Percentiles rank a stretch among this genome's conserved stretches.
These are phyloP conservation scores for Drosophila helvetica DNA, from an alignment of 2,888 invertebrate species.

Conservation along the genomic window DNA sequence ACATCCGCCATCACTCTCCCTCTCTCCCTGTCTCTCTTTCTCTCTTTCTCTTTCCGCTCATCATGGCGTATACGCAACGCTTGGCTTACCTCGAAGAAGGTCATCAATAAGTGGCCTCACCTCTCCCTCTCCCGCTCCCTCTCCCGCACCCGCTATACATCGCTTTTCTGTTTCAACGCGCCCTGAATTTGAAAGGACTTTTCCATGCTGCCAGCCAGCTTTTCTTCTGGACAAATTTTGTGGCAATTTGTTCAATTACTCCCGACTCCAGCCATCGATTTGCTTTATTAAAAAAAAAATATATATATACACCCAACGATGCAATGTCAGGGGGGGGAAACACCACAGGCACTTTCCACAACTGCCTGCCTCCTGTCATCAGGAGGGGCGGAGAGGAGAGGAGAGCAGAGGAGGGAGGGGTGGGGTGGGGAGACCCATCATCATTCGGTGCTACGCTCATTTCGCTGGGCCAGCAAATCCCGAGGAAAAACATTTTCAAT, in stretches of 20 bases:
- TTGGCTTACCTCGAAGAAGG: slow-evolving; percentile 61
- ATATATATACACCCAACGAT: slow-evolving; percentile 21
- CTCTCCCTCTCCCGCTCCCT: not conserved
- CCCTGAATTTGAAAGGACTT: slow-evolving; percentile 57
- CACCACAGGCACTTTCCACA: too few species aligned
- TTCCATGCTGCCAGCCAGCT: slow-evolving; percentile 47
- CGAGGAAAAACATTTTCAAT: slow-evolving; percentile 72
- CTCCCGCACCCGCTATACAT: not conserved
- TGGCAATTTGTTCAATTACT: slow-evolving; percentile 76
- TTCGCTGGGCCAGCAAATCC: slow-evolving; percentile 51
- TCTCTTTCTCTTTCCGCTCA: slow-evolving; percentile 4
- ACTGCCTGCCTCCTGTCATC: slow-evolving; percentile 43
- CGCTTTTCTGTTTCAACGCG: slow-evolving; percentile 51
- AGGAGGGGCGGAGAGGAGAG: not conserved
- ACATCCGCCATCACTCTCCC: not conserved
- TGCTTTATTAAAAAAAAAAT: slow-evolving; percentile 71
- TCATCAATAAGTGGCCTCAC: slow-evolving; percentile 73
- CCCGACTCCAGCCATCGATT: slow-evolving; percentile 60
- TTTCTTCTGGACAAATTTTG: slow-evolving; percentile 32
- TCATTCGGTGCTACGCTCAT: slow-evolving; percentile 19
- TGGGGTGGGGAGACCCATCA: slow-evolving; percentile 1
- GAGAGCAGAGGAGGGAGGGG: too few species aligned
- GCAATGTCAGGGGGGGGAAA: slow-evolving; percentile 11
- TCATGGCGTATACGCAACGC: slow-evolving; percentile 68
- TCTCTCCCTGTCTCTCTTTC: too few species aligned